Percentiles rank a stretch among this genome's conserved stretches.
These are phyloP conservation scores for Silurus glanis DNA, from an alignment of 2,113 vertebrate genomes.

Conservation along the genomic window DNA sequence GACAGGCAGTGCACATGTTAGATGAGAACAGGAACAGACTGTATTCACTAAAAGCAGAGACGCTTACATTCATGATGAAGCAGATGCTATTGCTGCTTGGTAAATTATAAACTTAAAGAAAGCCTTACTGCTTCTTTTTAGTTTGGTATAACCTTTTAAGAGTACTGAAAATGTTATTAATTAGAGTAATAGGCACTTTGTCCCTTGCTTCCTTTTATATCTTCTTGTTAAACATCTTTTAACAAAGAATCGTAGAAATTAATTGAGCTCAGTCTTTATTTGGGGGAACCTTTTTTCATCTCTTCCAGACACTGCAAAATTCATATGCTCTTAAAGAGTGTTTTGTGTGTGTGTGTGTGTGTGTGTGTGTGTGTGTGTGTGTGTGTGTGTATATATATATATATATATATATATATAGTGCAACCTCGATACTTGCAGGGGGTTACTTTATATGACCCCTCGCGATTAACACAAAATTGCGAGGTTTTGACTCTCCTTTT, in stretches of 20 bases:
- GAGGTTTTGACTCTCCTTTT: too few relatives aligned
- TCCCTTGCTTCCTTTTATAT: background rate
- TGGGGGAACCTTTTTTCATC: background rate
- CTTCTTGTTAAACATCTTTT: background rate
- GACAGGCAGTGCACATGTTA: constrained; percentile 5
- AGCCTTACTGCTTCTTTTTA: background rate
- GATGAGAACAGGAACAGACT: background rate
- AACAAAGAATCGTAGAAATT: background rate
- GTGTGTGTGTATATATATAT: too few relatives aligned
- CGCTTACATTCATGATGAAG: background rate
- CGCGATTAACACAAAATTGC: too few relatives aligned
- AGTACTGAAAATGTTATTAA: background rate
- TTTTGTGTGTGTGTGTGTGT: too few relatives aligned
- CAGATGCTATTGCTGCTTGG: background rate
- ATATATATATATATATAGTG: too few relatives aligned
- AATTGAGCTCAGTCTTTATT: background rate
- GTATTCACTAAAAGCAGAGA: background rate
- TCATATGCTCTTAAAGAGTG: background rate
- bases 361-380: too few relatives aligned
- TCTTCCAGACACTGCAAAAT: background rate
- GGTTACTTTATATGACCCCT: too few relatives aligned
- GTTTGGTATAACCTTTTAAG: background rate
- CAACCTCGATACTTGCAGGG: too few relatives aligned
- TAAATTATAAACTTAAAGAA: background rate
- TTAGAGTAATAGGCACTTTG: background rate